Evolutionary conservation across 2,888 invertebrate species (phyloP).

Genomic region (Patella caerulea): DNA sequence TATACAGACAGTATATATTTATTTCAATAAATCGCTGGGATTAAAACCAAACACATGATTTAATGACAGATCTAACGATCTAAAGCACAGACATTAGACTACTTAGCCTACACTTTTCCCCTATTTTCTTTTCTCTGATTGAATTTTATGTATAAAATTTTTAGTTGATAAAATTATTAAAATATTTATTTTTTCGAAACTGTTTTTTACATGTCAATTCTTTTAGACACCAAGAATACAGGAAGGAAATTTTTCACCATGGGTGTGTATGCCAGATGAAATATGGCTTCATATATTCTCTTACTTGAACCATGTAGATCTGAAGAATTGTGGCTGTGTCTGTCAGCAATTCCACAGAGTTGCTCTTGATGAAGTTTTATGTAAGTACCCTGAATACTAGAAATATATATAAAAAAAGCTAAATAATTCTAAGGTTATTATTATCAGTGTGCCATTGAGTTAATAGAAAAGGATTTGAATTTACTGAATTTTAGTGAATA

Average conservation of each 20-base stretch:
- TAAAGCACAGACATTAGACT: too few species aligned
- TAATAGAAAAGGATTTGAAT: too few species aligned
- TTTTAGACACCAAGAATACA: constrained; percentile 65
- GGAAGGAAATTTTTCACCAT: constrained; percentile 60
- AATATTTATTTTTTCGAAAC: background rate
- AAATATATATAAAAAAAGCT: background rate
- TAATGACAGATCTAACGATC: too few species aligned
- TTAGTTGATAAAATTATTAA: too few species aligned
- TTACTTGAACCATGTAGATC: constrained; percentile 57
- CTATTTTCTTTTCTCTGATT: too few species aligned
- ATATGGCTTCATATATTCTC: constrained; percentile 64
- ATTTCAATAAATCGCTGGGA: too few species aligned
- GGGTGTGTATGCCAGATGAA: constrained; percentile 69
- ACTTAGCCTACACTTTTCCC: too few species aligned
- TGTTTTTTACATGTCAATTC: background rate
- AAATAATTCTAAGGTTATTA: background rate
- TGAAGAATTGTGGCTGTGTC: constrained; percentile 51
- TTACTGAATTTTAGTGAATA: too few species aligned
- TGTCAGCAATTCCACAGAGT: constrained; percentile 64
- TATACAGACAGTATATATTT: too few species aligned
- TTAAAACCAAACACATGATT: too few species aligned
- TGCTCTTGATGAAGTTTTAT: constrained; percentile 64
- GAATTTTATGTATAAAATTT: too few species aligned
- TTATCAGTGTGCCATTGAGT: too few species aligned
- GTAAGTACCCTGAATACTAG: constrained; percentile 49